A percentile compares a stretch with the other conserved stretches of the same genome.
phyloP scores from a whole-genome alignment of 2,888 invertebrate genomes.

The Caenorhabditis panamensis region DNA sequence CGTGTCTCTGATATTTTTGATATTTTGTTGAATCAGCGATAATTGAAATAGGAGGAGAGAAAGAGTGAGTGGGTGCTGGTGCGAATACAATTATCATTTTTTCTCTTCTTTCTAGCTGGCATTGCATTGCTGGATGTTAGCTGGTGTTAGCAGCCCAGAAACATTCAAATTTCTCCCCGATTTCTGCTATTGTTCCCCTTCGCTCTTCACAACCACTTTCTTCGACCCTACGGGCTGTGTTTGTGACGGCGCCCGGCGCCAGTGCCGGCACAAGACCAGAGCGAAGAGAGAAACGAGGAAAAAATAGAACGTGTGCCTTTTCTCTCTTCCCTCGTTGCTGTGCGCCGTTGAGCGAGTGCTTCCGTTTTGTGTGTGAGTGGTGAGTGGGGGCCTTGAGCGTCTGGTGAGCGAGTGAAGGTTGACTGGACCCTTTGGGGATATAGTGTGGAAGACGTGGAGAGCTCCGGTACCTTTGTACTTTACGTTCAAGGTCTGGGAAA shows the following conservation, averaged over 20 bases:
- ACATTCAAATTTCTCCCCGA: neutral
- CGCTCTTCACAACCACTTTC: neutral
- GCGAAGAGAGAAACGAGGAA: too few species aligned
- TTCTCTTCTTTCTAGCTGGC: too few species aligned
- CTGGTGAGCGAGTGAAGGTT: slow-evolving; percentile 2
- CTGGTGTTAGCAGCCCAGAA: too few species aligned
- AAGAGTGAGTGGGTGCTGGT: neutral
- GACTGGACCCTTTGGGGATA: slow-evolving; percentile 8
- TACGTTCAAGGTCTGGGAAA: neutral
- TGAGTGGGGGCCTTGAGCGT: neutral
- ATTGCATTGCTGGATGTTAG: too few species aligned
- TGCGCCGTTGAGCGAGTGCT: slow-evolving; percentile 20
- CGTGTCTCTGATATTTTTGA: neutral
- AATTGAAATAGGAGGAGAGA: neutral
- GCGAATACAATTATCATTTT: too few species aligned
- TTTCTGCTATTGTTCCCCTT: neutral
- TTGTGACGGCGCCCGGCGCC: slow-evolving; percentile 11
- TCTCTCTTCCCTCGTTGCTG: slow-evolving; percentile 23
- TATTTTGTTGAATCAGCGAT: slow-evolving; percentile 2
- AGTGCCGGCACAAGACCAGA: too few species aligned
- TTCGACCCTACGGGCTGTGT: slow-evolving; percentile 4
- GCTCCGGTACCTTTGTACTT: slow-evolving; percentile 9
- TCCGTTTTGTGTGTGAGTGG: slow-evolving; percentile 11
- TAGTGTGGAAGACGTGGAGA: neutral
- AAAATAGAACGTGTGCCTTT: slow-evolving; percentile 27